Conservation (phyloP, 2,113 vertebrate species). For the Potamarius usumacintae region DNA sequence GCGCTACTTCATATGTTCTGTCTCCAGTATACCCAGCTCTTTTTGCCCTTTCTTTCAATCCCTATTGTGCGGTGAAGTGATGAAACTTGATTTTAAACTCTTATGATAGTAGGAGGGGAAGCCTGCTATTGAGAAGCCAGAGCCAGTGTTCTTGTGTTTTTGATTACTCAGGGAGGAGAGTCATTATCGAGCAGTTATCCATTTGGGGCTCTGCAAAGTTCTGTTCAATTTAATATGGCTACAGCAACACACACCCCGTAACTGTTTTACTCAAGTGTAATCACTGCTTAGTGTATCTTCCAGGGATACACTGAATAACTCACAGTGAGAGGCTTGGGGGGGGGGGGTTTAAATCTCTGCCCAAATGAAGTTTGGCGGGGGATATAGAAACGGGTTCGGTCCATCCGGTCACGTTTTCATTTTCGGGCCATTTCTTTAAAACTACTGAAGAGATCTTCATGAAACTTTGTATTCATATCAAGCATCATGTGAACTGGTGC, state of each 20-base stretch:
- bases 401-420: too few relatives aligned
- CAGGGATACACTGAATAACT: not conserved
- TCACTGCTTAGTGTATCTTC: not conserved
- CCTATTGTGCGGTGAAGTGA: constrained; percentile 71
- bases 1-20: constrained; percentile 63
- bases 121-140: constrained; percentile 61
- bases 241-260: not conserved
- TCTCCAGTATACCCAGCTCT: constrained; percentile 51
- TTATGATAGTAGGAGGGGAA: constrained; percentile 67
- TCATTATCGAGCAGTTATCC: constrained; percentile 53
- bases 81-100: constrained; percentile 74
- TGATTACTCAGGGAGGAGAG: constrained; percentile 60
- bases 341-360: too few relatives aligned
- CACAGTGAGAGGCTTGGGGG: not conserved
- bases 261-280: not conserved
- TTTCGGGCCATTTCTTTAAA: too few relatives aligned
- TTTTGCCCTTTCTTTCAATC: constrained; percentile 62
- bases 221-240: constrained; percentile 22
- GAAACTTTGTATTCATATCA: too few relatives aligned
- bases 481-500: too few relatives aligned
- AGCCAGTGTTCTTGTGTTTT: constrained; percentile 66
- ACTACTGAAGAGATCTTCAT: too few relatives aligned
- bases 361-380: too few relatives aligned
- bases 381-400: too few relatives aligned
- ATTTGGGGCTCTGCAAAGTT: constrained; percentile 44